Conservation (phyloP, 1,140 invertebrate genomes). For the Achatina immaculata region DNA sequence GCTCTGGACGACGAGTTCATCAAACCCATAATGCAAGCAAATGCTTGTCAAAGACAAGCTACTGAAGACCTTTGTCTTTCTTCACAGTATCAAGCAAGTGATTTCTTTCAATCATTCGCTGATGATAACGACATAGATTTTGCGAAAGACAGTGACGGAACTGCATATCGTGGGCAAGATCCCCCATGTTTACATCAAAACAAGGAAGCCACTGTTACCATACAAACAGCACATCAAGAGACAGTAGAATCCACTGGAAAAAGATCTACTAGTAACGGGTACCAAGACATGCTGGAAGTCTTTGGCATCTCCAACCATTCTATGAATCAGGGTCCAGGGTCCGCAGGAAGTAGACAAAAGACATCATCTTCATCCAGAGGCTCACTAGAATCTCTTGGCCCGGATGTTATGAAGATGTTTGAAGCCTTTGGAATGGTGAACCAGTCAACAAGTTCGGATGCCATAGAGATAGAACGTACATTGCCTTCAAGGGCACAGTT, state of each 20-base stretch:
- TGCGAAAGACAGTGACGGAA: too few relatives aligned
- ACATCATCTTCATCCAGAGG: constrained; percentile 1
- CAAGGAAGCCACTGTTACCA: background rate
- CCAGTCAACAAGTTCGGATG: constrained; percentile 1
- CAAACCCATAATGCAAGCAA: constrained; percentile 2
- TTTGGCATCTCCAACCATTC: background rate
- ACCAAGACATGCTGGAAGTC: constrained; percentile 19
- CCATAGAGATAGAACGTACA: background rate
- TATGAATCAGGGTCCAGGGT: background rate
- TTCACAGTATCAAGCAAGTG: too few relatives aligned
- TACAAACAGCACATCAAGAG: background rate
- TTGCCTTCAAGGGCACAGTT: background rate
- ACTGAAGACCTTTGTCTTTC: background rate
- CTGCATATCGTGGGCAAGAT: too few relatives aligned
- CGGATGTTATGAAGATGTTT: constrained; percentile 17
- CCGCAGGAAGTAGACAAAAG: background rate
- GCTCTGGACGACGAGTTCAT: background rate
- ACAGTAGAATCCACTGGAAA: background rate
- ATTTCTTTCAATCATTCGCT: too few relatives aligned
- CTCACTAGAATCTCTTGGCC: background rate
- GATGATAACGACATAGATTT: too few relatives aligned
- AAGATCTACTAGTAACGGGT: background rate
- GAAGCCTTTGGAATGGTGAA: constrained; percentile 20
- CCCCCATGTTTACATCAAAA: too few relatives aligned
- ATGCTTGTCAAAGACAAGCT: background rate